Conservation (phyloP, 2,888 invertebrate genomes). For the Julus scanicus region DNA sequence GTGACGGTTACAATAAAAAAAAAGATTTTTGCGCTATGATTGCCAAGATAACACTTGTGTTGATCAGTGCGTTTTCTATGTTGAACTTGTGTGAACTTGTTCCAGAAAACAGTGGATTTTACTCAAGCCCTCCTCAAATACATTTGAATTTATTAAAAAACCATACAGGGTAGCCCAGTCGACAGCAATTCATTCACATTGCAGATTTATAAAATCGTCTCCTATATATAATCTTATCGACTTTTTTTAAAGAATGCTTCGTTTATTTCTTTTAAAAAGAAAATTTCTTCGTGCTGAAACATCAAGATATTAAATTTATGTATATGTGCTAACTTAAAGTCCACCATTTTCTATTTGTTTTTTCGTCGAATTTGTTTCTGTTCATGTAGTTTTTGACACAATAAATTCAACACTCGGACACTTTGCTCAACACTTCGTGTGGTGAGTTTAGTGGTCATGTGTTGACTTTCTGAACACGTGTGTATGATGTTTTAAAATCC, state of each 20-base stretch:
- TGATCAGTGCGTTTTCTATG: not conserved
- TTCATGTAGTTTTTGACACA: not conserved
- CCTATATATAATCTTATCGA: not conserved
- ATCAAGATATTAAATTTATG: not conserved
- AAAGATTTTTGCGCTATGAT: not conserved
- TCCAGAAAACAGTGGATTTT: conserved; percentile 47
- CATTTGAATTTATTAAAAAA: conserved; percentile 28
- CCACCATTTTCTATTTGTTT: conserved; percentile 35
- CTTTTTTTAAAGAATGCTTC: not conserved
- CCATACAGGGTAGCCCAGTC: conserved; percentile 26
- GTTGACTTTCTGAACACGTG: not conserved
- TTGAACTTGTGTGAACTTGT: not conserved
- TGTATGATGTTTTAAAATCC: not conserved
- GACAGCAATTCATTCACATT: conserved; percentile 35
- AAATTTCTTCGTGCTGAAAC: not conserved
- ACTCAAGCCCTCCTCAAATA: conserved; percentile 21
- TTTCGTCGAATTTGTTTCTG: not conserved
- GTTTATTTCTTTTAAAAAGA: conserved; percentile 12
- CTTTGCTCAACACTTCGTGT: not conserved
- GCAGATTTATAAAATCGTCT: conserved; percentile 11
- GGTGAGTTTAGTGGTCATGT: not conserved
- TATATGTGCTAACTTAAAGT: conserved; percentile 40
- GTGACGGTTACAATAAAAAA: too few species aligned
- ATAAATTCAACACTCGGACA: not conserved
- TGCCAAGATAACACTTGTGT: not conserved